A percentile compares a stretch with the other conserved stretches of the same genome.
phyloP scores from a whole-genome alignment of 2,888 invertebrate species.

The Micoletzkya japonica region DNA sequence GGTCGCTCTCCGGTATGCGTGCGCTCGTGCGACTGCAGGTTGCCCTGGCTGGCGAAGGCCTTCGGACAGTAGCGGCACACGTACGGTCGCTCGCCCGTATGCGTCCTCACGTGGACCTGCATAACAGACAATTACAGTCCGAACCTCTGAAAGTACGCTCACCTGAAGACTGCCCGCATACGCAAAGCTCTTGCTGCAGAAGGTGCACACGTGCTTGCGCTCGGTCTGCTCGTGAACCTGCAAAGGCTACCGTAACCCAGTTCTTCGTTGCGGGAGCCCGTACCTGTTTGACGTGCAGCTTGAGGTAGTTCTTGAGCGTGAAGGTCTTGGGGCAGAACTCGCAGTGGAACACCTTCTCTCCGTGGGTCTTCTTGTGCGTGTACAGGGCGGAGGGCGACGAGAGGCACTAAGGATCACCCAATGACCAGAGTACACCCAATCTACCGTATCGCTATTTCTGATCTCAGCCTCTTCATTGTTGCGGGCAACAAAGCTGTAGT shows the following conservation, averaged over 20 bases:
- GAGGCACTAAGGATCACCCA: constrained; percentile 35
- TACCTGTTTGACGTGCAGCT: constrained; percentile 59
- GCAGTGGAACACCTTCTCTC: constrained; percentile 61
- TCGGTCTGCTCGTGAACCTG: constrained; percentile 62
- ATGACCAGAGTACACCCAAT: no score
- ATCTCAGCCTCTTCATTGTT: no score
- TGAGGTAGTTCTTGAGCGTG: constrained; percentile 63
- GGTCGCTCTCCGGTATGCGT: constrained; percentile 62
- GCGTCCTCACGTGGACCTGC: constrained; percentile 62
- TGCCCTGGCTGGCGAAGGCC: constrained; percentile 63
- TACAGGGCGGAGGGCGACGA: constrained; percentile 63
- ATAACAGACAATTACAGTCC: constrained; percentile 9
- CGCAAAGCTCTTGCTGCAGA: constrained; percentile 61
- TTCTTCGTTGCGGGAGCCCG: no score
- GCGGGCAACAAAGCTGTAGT: no score
- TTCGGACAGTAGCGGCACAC: constrained; percentile 58
- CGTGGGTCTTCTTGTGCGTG: constrained; percentile 64
- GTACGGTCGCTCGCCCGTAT: constrained; percentile 63
- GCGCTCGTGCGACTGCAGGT: constrained; percentile 62
- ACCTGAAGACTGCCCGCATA: constrained; percentile 63
- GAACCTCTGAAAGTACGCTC: no score
- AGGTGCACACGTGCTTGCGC: constrained; percentile 56
- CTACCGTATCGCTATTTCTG: no score
- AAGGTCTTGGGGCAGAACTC: constrained; percentile 61
- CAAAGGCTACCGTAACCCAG: background rate